Evolutionary conservation across 2,797 vertebrate genomes (phyloP), one percentile per base, ranked within the genome.

Genomic region (Acrossocheilus fasciatus): DNA sequence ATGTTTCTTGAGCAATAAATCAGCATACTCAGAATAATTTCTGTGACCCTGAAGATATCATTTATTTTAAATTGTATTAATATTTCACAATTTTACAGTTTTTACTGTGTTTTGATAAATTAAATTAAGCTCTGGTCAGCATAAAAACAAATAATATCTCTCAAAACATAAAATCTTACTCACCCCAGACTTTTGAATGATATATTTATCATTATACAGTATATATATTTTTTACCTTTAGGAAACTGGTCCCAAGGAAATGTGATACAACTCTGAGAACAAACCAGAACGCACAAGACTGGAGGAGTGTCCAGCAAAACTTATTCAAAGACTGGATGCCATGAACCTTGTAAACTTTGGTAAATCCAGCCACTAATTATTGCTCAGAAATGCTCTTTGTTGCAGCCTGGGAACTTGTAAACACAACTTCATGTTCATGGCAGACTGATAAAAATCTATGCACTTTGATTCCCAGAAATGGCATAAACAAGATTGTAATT

Each of bases 391-490:
- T 30, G 6, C 62, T 57, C 52, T 70, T 43, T 85, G 17, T 54
- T 11, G 47, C 47, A 72, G 64, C 18, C 34, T 68, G 45, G 23
- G 23, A 68, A 72, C 50, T 82, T 82, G 50, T 57, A 82, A 84
- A 76, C 72, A 52, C 72, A 76, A 20, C 34, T 20, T 83, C 36
- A 6, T 26, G 3, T 66, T 84, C 15, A 34, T 84, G 73, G 82
- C 59, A 84, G 43, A 84, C n/a, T 52, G 30, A 76, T 76, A 52
- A 8, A 68, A 76, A 77, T 52, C 30, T 50, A 47, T 18, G 59
- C 14, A 4, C 11, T 47, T 34, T 52, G 30, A 68, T 76, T 84
- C 59, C 45, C 30, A 66, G 59, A 77, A 77, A 52, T 50, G 1
- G 9, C 7, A 50, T 76, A 54, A 83, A 74, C 74, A 41, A 36